phyloP scores from a whole-genome alignment of 2,888 invertebrate species.

The Pseudococcus longispinus region DNA sequence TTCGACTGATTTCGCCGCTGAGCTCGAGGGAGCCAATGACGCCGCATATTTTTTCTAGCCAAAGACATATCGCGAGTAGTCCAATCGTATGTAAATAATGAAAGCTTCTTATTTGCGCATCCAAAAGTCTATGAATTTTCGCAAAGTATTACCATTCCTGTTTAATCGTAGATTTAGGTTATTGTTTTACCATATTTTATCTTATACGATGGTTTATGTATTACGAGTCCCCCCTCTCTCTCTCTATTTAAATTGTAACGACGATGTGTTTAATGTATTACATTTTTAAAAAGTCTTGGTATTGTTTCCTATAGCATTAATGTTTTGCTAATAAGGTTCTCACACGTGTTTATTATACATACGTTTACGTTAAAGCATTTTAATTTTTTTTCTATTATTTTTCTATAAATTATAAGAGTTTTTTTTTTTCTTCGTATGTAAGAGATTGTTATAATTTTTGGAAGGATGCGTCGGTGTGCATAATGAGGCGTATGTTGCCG shows the following conservation, averaged over 20 bases:
- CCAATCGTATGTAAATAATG: neutral
- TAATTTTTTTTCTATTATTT: neutral
- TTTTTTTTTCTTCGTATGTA: neutral
- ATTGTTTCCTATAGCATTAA: slow-evolving; percentile 30
- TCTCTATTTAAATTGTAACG: neutral
- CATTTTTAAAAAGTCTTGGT: slow-evolving; percentile 12
- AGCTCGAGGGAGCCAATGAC: neutral
- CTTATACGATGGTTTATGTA: neutral
- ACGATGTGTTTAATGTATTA: neutral
- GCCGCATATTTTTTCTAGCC: neutral
- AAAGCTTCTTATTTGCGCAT: neutral
- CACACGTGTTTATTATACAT: neutral
- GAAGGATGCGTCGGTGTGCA: neutral
- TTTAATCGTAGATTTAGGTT: slow-evolving; percentile 1
- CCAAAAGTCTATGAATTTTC: neutral
- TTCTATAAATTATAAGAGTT: slow-evolving; percentile 11
- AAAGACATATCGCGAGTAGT: neutral
- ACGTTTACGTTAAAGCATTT: slow-evolving; percentile 1
- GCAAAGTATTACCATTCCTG: slow-evolving; percentile 35
- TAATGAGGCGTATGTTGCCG: slow-evolving; percentile 15
- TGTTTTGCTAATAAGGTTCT: slow-evolving; percentile 11
- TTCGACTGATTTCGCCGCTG: neutral
- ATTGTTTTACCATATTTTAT: slow-evolving; percentile 19
- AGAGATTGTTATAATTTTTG: neutral
- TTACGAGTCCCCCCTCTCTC: neutral